Percentiles rank a stretch among this genome's conserved stretches.
Conservation (phyloP, 1,140 invertebrate genomes). For the Delia radicum region DNA sequence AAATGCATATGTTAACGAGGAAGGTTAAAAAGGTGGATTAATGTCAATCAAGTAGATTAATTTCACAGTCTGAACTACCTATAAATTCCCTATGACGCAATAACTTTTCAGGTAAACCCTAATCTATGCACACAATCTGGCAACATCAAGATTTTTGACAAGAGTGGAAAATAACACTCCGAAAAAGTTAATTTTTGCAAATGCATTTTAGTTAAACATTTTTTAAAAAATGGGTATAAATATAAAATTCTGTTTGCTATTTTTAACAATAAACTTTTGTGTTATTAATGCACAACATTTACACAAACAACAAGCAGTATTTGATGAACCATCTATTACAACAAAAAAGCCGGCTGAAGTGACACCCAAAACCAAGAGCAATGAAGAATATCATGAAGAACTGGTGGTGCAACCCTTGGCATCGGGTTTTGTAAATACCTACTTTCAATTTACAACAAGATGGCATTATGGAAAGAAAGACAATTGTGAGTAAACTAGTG, state of each 20-base stretch:
- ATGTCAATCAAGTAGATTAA: too few species aligned
- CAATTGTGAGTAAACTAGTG: constrained; percentile 60
- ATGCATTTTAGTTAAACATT: neutral
- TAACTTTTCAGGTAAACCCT: too few species aligned
- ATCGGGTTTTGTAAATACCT: constrained; percentile 76
- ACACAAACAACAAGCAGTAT: neutral
- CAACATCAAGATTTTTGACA: too few species aligned
- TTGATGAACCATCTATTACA: neutral
- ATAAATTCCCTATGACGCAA: too few species aligned
- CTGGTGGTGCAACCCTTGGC: constrained; percentile 76
- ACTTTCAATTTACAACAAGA: constrained; percentile 82
- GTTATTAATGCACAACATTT: neutral
- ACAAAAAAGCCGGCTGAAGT: neutral
- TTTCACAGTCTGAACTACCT: too few species aligned
- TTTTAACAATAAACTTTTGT: neutral
- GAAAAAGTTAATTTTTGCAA: neutral
- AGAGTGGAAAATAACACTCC: too few species aligned
- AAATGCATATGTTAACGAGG: too few species aligned
- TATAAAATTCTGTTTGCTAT: neutral
- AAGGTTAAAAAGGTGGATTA: too few species aligned
- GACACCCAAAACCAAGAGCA: neutral
- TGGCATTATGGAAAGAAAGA: constrained; percentile 63
- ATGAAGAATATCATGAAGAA: constrained; percentile 77
- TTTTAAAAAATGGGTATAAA: neutral
- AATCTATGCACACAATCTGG: too few species aligned